Evolutionary conservation across 2,888 invertebrate species (phyloP).

Genomic region (Xanthia icteritia): DNA sequence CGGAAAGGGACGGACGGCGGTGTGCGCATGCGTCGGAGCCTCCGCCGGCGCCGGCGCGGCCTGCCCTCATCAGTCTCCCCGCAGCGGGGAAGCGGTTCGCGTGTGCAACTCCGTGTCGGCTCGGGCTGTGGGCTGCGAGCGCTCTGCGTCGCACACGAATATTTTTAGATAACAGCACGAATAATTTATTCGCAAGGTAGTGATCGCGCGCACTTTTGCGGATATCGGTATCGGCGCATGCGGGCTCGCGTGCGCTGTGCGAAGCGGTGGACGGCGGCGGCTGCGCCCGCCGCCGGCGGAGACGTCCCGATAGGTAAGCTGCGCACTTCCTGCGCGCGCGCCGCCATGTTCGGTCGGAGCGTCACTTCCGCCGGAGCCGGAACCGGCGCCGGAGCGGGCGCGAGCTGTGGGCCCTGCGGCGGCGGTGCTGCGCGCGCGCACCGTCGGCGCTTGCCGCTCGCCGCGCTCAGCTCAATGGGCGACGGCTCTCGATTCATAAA

Average conservation of each 20-base stretch:
- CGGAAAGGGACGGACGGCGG: constrained; percentile 83
- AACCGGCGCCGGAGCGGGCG: constrained; percentile 80
- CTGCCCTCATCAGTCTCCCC: constrained; percentile 90
- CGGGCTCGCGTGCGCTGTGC: constrained; percentile 80
- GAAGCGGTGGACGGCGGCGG: constrained; percentile 77
- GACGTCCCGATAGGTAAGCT: constrained; percentile 90
- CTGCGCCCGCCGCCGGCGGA: constrained; percentile 80
- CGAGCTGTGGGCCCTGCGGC: constrained; percentile 79
- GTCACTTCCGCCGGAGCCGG: constrained; percentile 88
- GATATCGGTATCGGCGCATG: constrained; percentile 85
- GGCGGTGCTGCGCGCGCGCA: constrained; percentile 73
- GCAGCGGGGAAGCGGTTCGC: constrained; percentile 89
- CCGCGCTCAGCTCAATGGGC: constrained; percentile 85
- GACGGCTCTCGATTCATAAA: constrained; percentile 89
- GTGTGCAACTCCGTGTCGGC: constrained; percentile 85
- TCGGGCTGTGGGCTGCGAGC: constrained; percentile 79
- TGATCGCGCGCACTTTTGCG: constrained; percentile 89
- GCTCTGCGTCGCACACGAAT: constrained; percentile 87
- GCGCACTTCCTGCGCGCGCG: constrained; percentile 90
- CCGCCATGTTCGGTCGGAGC: constrained; percentile 89
- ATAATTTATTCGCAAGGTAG: constrained; percentile 89
- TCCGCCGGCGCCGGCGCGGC: constrained; percentile 88
- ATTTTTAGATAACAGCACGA: constrained; percentile 90
- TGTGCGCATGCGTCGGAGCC: constrained; percentile 88
- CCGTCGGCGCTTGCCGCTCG: constrained; percentile 71